Base-by-base conservation (phyloP, 2,113 vertebrate genomes). In the Mus spicilegus region DNA sequence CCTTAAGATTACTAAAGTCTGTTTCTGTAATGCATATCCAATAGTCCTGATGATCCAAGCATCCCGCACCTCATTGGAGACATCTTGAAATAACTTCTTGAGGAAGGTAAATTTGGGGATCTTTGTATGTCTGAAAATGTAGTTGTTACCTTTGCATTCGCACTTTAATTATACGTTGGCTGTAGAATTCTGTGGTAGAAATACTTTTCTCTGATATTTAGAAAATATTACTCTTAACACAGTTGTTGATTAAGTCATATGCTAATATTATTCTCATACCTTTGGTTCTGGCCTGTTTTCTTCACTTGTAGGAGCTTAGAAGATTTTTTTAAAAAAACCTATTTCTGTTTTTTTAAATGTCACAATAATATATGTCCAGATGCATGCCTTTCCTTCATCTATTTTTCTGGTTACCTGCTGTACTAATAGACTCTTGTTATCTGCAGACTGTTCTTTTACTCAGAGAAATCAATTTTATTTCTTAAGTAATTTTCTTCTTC, bases 391-490 rank as follows among this genome's bases (percentile, higher is more conserved):
- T 22, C 26, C 22, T 78, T 67, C 28, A 54, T 94, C 33, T 93
- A 80, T 94, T 96, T 96, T 91, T 19, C 84, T 95, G n/a, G 88
- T n/a, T 56, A 84, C 63, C 42, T 78, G 56, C 67, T 87, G 46
- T 9, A 54, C 88, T 17, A 36, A 78, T 91, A 54, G n/a, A 30
- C 28, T 33, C 33, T 89, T 93, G 85, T 49, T 75, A 36, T 80
- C 58, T 91, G 51, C 94, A 95, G 89, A 94, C 63, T 42, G 24
- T 69, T 20, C 26, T 42, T 88, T 33, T 92, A 61, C 17, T 85
- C 75, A 91, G 73, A 94, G 58, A 96, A 93, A 93, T 78, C 13
- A 61, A 20, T 94, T 90, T 95, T 56, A 86, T 90, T 97, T 94
- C 5, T 91, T 91, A 78, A 73, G 54, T 87, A 33, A 77, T 88